Conservation (phyloP, 2,888 invertebrate genomes). For the Clunio marinus region DNA sequence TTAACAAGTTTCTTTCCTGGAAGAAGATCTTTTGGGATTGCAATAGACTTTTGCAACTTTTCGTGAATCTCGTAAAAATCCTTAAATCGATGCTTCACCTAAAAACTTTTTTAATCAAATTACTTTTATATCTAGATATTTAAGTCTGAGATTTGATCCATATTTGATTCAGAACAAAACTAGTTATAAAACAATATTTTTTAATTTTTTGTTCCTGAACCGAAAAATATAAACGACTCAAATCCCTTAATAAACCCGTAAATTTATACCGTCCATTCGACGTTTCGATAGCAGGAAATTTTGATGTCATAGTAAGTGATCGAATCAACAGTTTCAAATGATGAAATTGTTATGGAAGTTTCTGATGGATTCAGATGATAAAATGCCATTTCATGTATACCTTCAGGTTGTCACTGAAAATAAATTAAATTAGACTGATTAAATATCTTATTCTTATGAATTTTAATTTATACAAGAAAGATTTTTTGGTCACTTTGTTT, state of each 20-base stretch:
- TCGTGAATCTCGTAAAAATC: slow-evolving; percentile 87
- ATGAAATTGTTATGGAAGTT: slow-evolving; percentile 63
- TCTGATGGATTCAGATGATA: slow-evolving; percentile 55
- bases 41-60: slow-evolving; percentile 66
- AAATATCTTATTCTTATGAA: too few relatives aligned
- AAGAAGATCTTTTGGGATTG: slow-evolving; percentile 75
- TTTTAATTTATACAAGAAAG: too few relatives aligned
- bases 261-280: slow-evolving; percentile 19
- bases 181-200: neutral
- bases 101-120: neutral
- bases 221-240: neutral
- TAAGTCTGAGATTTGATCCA: neutral
- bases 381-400: neutral
- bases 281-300: slow-evolving; percentile 46
- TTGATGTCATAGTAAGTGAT: slow-evolving; percentile 70
- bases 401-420: too few relatives aligned
- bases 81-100: slow-evolving; percentile 67
- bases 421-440: too few relatives aligned
- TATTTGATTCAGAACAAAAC: neutral
- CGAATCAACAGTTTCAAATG: slow-evolving; percentile 60
- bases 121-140: too few relatives aligned
- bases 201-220: neutral
- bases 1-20: slow-evolving; percentile 92
- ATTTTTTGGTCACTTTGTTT: too few relatives aligned
- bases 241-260: too few relatives aligned